Percentiles rank a stretch among this genome's conserved stretches.
phyloP scores from a whole-genome alignment of 2,113 vertebrate genomes.

The Sakesphorus luctuosus region DNA sequence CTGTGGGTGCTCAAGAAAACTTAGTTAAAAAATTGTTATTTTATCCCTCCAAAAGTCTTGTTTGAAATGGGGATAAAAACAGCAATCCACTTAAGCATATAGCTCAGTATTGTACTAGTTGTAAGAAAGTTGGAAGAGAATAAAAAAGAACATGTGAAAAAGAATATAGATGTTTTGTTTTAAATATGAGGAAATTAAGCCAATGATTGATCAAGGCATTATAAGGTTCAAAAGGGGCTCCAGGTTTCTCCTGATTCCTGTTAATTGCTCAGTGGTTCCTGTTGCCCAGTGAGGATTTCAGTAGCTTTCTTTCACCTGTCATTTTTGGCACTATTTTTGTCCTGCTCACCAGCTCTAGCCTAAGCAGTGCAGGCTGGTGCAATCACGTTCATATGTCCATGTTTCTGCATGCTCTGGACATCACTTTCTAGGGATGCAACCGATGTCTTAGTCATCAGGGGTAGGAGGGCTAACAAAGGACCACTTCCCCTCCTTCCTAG shows the following conservation, averaged over 20 bases:
- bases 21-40: neutral
- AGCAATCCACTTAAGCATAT: neutral
- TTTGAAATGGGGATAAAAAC: neutral
- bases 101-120: neutral
- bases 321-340: neutral
- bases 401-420: neutral
- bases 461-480: neutral
- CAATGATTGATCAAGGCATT: neutral
- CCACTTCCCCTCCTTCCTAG: neutral
- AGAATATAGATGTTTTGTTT: neutral
- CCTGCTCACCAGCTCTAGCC: neutral
- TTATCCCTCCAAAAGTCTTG: neutral
- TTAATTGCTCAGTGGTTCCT: neutral
- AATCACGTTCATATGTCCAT: rapidly evolving
- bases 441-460: neutral
- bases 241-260: neutral
- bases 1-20: neutral
- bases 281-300: neutral
- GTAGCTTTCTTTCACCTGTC: neutral
- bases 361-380: neutral
- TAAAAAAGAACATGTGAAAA: neutral
- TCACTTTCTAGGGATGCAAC: neutral
- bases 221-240: neutral
- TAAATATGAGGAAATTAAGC: neutral
- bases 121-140: neutral